These are phyloP conservation scores for Anser cygnoides DNA, from an alignment of 2,113 vertebrate genomes.

Conservation along the genomic window DNA sequence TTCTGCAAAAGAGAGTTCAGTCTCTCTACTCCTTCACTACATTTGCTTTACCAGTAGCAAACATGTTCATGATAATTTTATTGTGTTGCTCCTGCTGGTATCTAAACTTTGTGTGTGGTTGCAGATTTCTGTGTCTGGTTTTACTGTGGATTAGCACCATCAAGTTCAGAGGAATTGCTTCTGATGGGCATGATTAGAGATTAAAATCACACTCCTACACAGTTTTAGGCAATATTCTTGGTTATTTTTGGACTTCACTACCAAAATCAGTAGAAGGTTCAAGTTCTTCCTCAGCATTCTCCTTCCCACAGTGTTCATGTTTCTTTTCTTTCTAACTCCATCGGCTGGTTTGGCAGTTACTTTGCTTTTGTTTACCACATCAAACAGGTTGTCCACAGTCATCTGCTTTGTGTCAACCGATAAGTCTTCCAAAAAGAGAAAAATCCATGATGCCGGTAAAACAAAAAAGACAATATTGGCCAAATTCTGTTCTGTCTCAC, in stretches of 20 bases:
- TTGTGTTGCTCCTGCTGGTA: not conserved
- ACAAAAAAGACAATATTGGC: slow-evolving; percentile 23
- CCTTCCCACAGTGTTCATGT: slow-evolving; percentile 47
- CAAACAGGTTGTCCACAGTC: slow-evolving; percentile 65
- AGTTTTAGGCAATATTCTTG: not conserved
- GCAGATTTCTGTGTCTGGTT: not conserved
- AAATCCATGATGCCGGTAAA: slow-evolving; percentile 29
- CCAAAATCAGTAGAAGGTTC: slow-evolving; percentile 34
- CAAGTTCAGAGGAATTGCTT: not conserved
- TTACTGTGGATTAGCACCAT: not conserved
- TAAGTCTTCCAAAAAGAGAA: slow-evolving; percentile 52
- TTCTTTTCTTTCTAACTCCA: slow-evolving; percentile 38
- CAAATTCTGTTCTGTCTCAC: slow-evolving; percentile 43
- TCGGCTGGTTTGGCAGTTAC: slow-evolving; percentile 35
- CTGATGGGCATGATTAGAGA: not conserved
- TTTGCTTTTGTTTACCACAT: slow-evolving; percentile 72
- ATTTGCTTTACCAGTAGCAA: not conserved
- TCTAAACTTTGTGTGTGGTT: not conserved
- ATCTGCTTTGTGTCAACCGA: slow-evolving; percentile 52
- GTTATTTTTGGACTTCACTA: slow-evolving; percentile 27
- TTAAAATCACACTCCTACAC: not conserved
- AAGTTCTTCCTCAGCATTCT: slow-evolving; percentile 26
- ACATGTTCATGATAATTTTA: not conserved
- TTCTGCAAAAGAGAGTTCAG: not conserved
- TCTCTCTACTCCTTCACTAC: not conserved